phyloP scores from a whole-genome alignment of 2,113 vertebrate genomes.

The Romanogobio albipinnatus region DNA sequence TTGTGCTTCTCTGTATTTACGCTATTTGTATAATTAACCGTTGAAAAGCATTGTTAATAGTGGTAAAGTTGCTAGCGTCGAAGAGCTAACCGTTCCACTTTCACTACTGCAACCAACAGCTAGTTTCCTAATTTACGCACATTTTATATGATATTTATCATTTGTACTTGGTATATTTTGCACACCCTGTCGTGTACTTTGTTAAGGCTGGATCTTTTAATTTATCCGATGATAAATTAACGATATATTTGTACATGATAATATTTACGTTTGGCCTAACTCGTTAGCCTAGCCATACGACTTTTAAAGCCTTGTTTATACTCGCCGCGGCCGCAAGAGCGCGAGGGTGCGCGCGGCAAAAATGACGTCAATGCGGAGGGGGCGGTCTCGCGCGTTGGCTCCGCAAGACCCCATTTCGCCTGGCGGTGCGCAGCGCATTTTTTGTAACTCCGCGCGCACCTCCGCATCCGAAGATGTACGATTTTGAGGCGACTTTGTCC shows the following conservation, averaged over 20 bases:
- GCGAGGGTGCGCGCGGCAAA: too few relatives aligned
- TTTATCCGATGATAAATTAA: background rate
- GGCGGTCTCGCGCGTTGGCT: too few relatives aligned
- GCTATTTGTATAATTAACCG: background rate
- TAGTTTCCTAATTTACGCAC: background rate
- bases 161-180: background rate
- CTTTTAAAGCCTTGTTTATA: too few relatives aligned
- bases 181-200: background rate
- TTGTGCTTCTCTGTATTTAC: background rate
- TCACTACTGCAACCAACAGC: background rate
- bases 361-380: too few relatives aligned
- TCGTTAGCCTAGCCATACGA: conserved; percentile 47
- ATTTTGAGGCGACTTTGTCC: too few relatives aligned
- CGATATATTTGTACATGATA: background rate
- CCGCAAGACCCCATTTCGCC: too few relatives aligned
- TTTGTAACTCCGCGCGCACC: too few relatives aligned
- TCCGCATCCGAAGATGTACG: too few relatives aligned
- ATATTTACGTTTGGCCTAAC: conserved; percentile 39
- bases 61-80: background rate
- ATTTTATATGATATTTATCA: background rate
- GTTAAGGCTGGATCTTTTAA: background rate
- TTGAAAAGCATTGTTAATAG: background rate
- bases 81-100: conserved; percentile 1
- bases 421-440: too few relatives aligned
- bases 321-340: too few relatives aligned